Percentiles rank a stretch among this genome's conserved stretches.
These are phyloP conservation scores for Oenanthe oenanthe DNA, from an alignment of 2,113 vertebrate genomes.

Conservation along the genomic window DNA sequence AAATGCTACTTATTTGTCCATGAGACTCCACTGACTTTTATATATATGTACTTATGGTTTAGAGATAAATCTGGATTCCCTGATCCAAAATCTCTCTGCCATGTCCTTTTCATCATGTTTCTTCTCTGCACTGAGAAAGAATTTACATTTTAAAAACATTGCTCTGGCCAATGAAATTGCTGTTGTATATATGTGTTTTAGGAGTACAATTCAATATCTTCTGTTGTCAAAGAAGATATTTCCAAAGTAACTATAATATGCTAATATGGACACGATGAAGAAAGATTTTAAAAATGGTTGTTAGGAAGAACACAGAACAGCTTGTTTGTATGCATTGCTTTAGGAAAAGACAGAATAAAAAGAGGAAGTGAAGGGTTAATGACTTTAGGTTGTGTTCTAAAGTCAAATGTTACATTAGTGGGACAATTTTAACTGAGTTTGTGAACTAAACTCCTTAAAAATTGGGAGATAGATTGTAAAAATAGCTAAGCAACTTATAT, in stretches of 20 bases:
- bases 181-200: neutral
- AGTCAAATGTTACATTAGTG: neutral
- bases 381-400: neutral
- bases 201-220: neutral
- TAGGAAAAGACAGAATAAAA: neutral
- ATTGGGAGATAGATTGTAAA: neutral
- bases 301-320: neutral
- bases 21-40: neutral
- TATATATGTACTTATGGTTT: neutral
- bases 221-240: neutral
- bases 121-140: neutral
- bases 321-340: neutral
- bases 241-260: neutral
- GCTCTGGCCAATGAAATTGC: neutral
- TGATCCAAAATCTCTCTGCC: neutral
- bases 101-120: neutral
- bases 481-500: neutral
- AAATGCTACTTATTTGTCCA: neutral
- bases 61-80: neutral
- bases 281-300: neutral
- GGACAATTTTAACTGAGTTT: neutral
- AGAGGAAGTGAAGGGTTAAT: neutral
- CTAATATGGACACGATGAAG: neutral
- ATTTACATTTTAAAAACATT: neutral
- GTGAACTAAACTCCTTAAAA: neutral